Percentiles rank a stretch among this genome's conserved stretches.
phyloP scores from a whole-genome alignment of 2,797 vertebrate genomes.

The Knipowitschia caucasica region DNA sequence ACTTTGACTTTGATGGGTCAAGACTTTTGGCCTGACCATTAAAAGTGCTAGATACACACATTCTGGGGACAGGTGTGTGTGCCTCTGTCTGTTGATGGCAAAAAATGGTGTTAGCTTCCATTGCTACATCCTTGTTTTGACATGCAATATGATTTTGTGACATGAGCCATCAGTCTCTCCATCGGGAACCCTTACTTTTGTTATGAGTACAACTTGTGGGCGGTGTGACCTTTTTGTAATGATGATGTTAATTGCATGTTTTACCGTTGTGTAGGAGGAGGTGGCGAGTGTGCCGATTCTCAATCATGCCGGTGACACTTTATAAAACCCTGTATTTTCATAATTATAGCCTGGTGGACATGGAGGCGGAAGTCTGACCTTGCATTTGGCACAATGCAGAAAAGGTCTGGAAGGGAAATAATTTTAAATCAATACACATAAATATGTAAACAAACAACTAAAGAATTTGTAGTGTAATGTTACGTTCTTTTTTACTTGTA shows the following conservation, averaged over 20 bases:
- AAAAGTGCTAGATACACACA: background rate
- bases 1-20: background rate
- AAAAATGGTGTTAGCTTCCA: slow-evolving; percentile 1
- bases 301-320: background rate
- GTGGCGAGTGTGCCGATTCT: background rate
- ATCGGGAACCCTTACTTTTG: background rate
- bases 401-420: background rate
- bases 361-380: background rate
- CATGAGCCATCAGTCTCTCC: background rate
- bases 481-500: no score
- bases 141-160: slow-evolving; percentile 2
- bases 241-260: slow-evolving; percentile 4
- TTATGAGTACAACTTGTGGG: background rate
- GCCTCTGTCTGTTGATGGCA: background rate
- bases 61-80: background rate
- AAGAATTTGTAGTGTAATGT: no score
- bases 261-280: background rate
- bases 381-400: background rate
- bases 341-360: background rate
- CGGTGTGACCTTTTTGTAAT: background rate
- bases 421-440: background rate
- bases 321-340: background rate
- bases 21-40: background rate
- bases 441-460: no score
- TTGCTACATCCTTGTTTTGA: background rate